Evolutionary conservation across 2,113 vertebrate species (phyloP).

Genomic region (Tychaedon coryphoeus): DNA sequence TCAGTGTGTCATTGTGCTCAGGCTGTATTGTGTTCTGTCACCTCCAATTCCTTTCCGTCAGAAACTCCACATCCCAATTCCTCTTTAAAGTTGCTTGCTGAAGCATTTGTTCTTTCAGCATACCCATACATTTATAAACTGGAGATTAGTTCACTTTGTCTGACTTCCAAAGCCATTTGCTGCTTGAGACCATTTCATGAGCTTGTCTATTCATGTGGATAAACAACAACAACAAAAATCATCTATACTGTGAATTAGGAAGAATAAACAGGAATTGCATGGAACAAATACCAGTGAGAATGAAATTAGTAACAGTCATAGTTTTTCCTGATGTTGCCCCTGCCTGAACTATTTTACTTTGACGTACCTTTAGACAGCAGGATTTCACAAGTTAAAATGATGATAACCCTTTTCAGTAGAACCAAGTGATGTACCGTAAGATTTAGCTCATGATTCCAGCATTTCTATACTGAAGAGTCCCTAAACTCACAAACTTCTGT

Average conservation of each 20-base stretch:
- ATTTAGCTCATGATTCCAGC: slow-evolving; percentile 52
- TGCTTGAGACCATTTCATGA: slow-evolving; percentile 59
- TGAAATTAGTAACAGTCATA: slow-evolving; percentile 34
- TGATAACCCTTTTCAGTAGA: slow-evolving; percentile 9
- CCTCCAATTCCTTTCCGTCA: slow-evolving; percentile 32
- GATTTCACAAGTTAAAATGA: slow-evolving; percentile 45
- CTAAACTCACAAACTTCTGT: slow-evolving; percentile 53
- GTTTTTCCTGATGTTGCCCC: background rate
- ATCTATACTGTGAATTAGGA: slow-evolving; percentile 34
- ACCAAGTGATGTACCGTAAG: slow-evolving; percentile 2
- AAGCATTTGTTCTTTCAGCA: slow-evolving; percentile 57
- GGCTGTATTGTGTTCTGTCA: slow-evolving; percentile 31
- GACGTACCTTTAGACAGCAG: slow-evolving; percentile 25
- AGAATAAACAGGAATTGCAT: slow-evolving; percentile 34
- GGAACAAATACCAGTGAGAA: slow-evolving; percentile 21
- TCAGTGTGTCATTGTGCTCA: slow-evolving; percentile 33
- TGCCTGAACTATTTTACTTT: background rate
- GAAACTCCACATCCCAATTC: slow-evolving; percentile 21
- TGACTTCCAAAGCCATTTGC: slow-evolving; percentile 67
- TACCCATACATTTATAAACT: slow-evolving; percentile 52
- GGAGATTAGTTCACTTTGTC: slow-evolving; percentile 67
- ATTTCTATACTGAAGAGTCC: slow-evolving; percentile 45
- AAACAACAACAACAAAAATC: slow-evolving; percentile 33
- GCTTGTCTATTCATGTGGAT: slow-evolving; percentile 58
- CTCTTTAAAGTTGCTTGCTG: slow-evolving; percentile 59